Base-by-base conservation (phyloP, 2,797 vertebrate species). In the Todus mexicanus region DNA sequence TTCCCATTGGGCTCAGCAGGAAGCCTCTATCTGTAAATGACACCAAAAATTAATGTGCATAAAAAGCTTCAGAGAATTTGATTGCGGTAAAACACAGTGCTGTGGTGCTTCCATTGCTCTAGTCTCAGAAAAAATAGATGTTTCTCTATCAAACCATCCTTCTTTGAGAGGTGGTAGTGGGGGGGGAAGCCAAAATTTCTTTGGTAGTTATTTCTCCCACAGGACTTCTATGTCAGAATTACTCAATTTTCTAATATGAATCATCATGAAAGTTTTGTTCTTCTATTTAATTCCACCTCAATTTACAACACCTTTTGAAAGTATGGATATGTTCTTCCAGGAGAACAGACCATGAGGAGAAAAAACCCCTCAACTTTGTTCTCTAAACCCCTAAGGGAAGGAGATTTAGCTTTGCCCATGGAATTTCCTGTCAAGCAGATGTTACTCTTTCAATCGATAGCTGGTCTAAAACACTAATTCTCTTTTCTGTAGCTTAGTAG, bases 241-340 rank as follows among this genome's bases (percentile, higher is more conserved):
- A 42, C 43, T 94, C 75, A 20, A 64, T 88, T 94, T 95, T 88
- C 87, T 91, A 93, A 84, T 84, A 85, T 79, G 64, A 86, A 84
- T 76, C 33, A 64, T 59, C 79, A 68, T 79, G 45, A 86, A 93
- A 93, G 63, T 64, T 91, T 92, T 87, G 43, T 51, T 63, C 16
- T 63, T 83, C 43, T 83, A 50, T 78, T 85, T 89, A 89, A 93
- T 92, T 92, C 66, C 38, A 83, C 38, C 60, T 89, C 79, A 92
- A 53, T 35, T 23, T 89, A 47, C 10, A 76, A 9, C 27, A 81
- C 27, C 73, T 94, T 84, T 79, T 90, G 35, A 83, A 92, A 93
- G 61, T 31, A 48, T 61, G 26, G 17, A 60, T 81, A 26, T 60
- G 42, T 60, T 92, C 51, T 86, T 91, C 42, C 64, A 88, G 6